phyloP scores from a whole-genome alignment of 2,797 vertebrate genomes.

The Oreonectes daqikongensis region DNA sequence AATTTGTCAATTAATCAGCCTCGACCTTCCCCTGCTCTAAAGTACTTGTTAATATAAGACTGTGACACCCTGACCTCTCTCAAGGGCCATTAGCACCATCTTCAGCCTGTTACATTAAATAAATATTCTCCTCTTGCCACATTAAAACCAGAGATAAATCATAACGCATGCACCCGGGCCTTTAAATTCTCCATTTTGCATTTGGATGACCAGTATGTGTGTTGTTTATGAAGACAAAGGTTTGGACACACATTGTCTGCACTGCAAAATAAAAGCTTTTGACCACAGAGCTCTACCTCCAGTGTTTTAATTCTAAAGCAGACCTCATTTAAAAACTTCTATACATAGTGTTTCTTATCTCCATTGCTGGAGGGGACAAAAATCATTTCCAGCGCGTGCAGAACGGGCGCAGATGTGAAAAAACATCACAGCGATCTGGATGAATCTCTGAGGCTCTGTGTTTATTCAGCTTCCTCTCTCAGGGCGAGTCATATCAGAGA shows the following conservation, averaged over 20 bases:
- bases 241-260: neutral
- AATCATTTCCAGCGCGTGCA: constrained; percentile 72
- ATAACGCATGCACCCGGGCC: constrained; percentile 70
- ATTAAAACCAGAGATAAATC: constrained; percentile 76
- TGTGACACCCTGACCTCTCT: constrained; percentile 76
- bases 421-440: constrained; percentile 66
- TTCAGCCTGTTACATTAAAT: constrained; percentile 77
- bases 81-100: constrained; percentile 74
- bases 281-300: constrained; percentile 7
- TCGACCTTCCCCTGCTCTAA: constrained; percentile 76
- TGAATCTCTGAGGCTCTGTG: constrained; percentile 72
- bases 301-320: constrained; percentile 72
- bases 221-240: constrained; percentile 37
- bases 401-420: constrained; percentile 69
- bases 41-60: constrained; percentile 80
- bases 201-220: neutral
- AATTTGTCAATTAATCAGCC: constrained; percentile 85
- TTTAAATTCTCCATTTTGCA: neutral
- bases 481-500: constrained; percentile 84
- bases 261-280: neutral
- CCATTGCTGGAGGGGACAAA: constrained; percentile 74
- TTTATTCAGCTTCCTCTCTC: constrained; percentile 75
- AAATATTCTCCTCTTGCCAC: constrained; percentile 79
- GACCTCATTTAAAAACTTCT: constrained; percentile 73
- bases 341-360: constrained; percentile 73